phyloP scores from a whole-genome alignment of 2,113 vertebrate species.

The Lasiurus borealis region DNA sequence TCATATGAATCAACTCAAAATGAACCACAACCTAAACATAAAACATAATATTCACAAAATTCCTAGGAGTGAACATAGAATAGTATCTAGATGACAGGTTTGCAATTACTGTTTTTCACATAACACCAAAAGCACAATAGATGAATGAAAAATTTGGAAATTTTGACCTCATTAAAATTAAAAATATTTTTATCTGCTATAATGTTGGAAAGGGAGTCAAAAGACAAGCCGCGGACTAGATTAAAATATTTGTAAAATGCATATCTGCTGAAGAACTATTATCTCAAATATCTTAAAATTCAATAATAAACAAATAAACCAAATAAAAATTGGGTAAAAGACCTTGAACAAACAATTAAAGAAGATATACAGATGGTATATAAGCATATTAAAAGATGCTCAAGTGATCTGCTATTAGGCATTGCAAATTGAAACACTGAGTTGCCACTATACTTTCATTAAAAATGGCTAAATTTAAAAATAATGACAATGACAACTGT shows the following conservation, averaged over 20 bases:
- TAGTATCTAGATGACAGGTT: not conserved
- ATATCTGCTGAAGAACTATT: not conserved
- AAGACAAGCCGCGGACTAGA: not conserved
- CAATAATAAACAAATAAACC: not conserved
- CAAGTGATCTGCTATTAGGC: not conserved
- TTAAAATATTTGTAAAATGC: not conserved
- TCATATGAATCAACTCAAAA: not conserved
- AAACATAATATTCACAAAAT: not conserved
- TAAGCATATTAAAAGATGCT: not conserved
- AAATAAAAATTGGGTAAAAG: not conserved
- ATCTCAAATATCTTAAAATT: not conserved
- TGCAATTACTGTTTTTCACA: not conserved
- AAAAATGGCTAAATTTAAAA: not conserved
- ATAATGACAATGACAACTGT: not conserved
- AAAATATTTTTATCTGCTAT: not conserved
- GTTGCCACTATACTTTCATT: not conserved
- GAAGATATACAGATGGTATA: not conserved
- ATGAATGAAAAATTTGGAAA: not conserved
- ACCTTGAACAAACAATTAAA: not conserved
- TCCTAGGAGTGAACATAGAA: not conserved
- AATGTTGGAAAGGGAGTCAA: not conserved
- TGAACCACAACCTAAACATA: not conserved
- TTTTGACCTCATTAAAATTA: not conserved
- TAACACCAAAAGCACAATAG: not conserved
- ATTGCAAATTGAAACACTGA: not conserved